Base-by-base conservation (phyloP, 2,888 invertebrate species). In the Drosophila ezoana region DNA sequence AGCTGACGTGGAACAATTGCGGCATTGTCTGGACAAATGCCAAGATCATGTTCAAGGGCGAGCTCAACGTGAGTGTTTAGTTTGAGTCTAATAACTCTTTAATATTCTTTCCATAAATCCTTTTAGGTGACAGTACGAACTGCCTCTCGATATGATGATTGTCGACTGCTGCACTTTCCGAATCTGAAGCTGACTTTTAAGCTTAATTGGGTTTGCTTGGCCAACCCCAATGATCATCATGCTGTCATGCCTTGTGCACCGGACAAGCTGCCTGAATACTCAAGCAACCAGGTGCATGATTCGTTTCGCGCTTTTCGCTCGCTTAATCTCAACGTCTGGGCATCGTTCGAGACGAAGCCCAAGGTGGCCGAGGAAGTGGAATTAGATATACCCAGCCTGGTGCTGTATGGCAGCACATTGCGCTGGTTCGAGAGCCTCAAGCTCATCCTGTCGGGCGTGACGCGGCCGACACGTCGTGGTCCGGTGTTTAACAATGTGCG, bases 141-240 rank as follows among this genome's bases (percentile, higher is more conserved):
- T 0, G 99, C 99, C 0, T 99, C 99, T 68, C 99, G 99, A 92
- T 99, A 99, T 93, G 99, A 99, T 92, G 99, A 99, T 93, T 98
- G 98, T 90, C 95, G 97, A 54, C 94, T 99, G 75, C 93, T 99
- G 37, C 97, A 98, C 90, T 94, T 99, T 79, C 99, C 99, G 0
- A 96, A 96, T 88, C 93, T 99, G 44, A 96, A 96, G 80, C 93
- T 98, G 52, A 95, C 95, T 14, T 95, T 97, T 13, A 96, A 97
- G 90, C 93, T 99, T 78, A 95, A 96, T 80, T 99, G 99, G 99
- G 94, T 95, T 64, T 98, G 98, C 90, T 93, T 96, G 49, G 98
- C 97, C 0, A 97, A 99, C 93, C 96, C 98, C 0, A 96, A 98
- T 87, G 99, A 99, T 93, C 99, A 99, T 93, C 98, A 98, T 92